Base-by-base conservation (phyloP, 2,888 invertebrate species). In the Xylophagus ater region DNA sequence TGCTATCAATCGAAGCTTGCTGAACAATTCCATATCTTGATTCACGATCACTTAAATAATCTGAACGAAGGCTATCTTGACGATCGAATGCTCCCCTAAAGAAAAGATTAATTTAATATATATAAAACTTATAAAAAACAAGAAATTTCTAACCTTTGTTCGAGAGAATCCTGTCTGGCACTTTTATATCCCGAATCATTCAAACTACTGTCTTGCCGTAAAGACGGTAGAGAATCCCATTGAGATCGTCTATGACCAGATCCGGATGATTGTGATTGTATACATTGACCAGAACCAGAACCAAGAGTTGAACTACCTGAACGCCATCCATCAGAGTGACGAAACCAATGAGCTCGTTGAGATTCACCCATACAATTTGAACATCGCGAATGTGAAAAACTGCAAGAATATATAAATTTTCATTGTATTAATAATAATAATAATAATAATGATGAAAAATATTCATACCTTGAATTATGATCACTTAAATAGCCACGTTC, bases 1-100 rank as follows among this genome's bases (percentile, higher is more conserved):
- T 89, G 69, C 90, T 90, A 63, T 92, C 90, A 47, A 92, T 80
- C 36, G 90, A 90, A 31, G 89, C 88, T 65, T 92, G 92, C 66
- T 90, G 89, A 53, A 89, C 86, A 61, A 90, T 87, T 50, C 87
- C 87, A 58, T 84, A 84, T 52, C 85, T 78, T 13, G 84, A 78
- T 57, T 88, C 89, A 47, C 88, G 76, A 66, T 89, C 90, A 59
- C 88, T 88, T 67, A 87, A 76, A 69, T 89, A 90, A 60, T 88
- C 88, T 2, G 87, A 87, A 35, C 88, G 75, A 46, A 88, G 73
- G 61, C 87, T 87, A 67, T 89, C 88, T 69, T 89, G 88, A 10
- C 88, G 76, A 62, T 89, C 87, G 59, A 87, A 87, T 52, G 83
- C 77, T 41, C 83, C 82, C 57, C 87, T 88, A 71, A 31, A 12